Base-by-base conservation (phyloP, 2,113 vertebrate species). In the Syrrhaptes paradoxus region DNA sequence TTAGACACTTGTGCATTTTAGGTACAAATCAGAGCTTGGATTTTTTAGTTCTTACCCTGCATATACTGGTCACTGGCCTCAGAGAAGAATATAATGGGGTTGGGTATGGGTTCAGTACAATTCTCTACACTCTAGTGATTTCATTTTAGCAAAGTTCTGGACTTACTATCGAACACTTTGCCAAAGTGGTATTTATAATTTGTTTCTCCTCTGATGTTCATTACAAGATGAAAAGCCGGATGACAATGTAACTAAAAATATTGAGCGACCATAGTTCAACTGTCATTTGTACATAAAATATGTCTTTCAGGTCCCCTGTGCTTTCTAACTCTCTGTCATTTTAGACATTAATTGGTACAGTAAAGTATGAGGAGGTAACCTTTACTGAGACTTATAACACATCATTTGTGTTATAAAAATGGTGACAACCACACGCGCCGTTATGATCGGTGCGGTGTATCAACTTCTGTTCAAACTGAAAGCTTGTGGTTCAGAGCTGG, bases 311-410 rank as follows among this genome's bases (percentile, higher is more conserved):
- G 54, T 86, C 87, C 72, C 67, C 46, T 11, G 68, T 36, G 92
- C 85, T 74, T 79, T 83, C 38, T 70, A 73, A n/a, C 38, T 95
- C 38, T 59, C 57, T 67, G 25, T 67, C 91, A 77, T 66, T 94
- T 93, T 77, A 93, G 93, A 90, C 19, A 3, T 81, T 94, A 93
- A 96, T 94, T 95, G 75, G 82, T 88, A 67, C 55, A 67, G 51
- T 54, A 45, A 62, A 85, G 45, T 43, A 70, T 31, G 67, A 86
- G 87, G 80, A 80, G 28, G 24, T 55, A 36, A 65, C 67, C 87
- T 96, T 85, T 83, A 45, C 73, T 82, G 87, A 61, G 78, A 55
- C 83, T 83, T 85, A 46, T 83, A 74, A 67, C 29, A 67, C 12
- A 20, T 74, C 48, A 41, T 88, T 91, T 85, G 49, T 41, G n/a